phyloP scores from a whole-genome alignment of 1,140 invertebrate species.

The Brachionus paranguensis region DNA sequence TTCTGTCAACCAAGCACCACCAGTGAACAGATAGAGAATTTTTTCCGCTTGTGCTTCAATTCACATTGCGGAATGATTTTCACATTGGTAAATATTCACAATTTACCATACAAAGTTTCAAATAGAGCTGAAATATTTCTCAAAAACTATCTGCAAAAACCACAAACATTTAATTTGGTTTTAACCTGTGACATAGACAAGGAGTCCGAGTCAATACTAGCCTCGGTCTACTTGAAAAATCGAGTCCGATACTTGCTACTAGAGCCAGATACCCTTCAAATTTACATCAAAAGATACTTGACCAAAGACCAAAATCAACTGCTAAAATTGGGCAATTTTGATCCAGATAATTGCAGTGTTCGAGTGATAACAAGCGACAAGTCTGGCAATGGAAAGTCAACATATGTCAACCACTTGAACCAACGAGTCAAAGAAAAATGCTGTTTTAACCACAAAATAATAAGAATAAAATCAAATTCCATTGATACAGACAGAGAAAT shows the following conservation, averaged over 20 bases:
- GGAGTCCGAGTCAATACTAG: background rate
- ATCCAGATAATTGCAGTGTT: background rate
- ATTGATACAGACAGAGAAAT: conserved; percentile 16
- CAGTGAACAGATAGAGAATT: conserved; percentile 45
- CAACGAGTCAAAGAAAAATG: background rate
- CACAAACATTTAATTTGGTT: background rate
- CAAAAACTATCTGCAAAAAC: background rate
- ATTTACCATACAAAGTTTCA: background rate
- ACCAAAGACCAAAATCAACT: background rate
- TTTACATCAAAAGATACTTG: background rate
- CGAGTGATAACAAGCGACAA: background rate
- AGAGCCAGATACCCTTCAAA: background rate
- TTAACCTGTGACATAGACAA: background rate
- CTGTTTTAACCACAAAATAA: conserved; percentile 5
- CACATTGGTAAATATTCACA: conserved; percentile 9
- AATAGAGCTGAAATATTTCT: conserved; percentile 2
- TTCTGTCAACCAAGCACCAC: conserved; percentile 47
- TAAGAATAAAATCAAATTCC: conserved; percentile 8
- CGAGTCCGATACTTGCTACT: background rate
- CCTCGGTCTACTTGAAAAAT: conserved; percentile 7
- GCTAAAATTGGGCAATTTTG: background rate
- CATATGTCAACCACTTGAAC: background rate
- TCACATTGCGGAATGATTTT: background rate
- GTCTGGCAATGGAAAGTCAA: conserved; percentile 34
- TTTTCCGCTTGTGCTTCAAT: background rate